Evolutionary conservation across 2,113 vertebrate genomes (phyloP), one percentile per base, ranked within the genome.

Genomic region (Erythrolamprus reginae): DNA sequence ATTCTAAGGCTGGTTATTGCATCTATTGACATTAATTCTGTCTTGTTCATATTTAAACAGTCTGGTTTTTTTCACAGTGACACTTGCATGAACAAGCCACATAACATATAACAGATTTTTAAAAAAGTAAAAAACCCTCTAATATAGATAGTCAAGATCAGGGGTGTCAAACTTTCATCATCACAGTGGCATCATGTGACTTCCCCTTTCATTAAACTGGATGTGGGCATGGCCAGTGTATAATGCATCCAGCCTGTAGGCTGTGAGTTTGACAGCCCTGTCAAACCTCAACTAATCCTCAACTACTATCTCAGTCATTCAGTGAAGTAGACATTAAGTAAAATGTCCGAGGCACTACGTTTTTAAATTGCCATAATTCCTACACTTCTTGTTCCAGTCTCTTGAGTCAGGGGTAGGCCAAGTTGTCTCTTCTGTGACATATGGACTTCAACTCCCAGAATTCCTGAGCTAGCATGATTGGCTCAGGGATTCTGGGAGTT

Each of bases 221-320:
- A 4, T 3, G 3, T 52, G 15, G 51, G 15, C 51, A 0, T 52
- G 51, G 4, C 3, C 15, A 17, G 15, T 3, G 1, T 1, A 4
- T 52, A 13, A 17, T 17, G 3, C 15, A 52, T 4, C 15, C 51
- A 52, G 51, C 51, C 13, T 4, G 15, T 1, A 3, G 51, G 51
- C 51, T 3, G 15, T 15, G 3, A 52, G 51, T 52, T 52, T 52
- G 13, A 52, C 51, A 15, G 51, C 13, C 15, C 51, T 17, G 4
- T 24, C 55, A n/a, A n/a, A n/a, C n/a, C n/a, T n/a, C 24, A n/a
- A 10, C 28, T n/a, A 28, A 10, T n/a, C 58, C 10, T 61, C 58
- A n/a, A 61, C 56, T 58, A 58, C 24, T 58, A 56, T 26, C 23
- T 61, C 10, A 1, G 58, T 13, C 58, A 28, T 28, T 61, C 26